Evolutionary conservation across 2,888 invertebrate genomes (phyloP), one percentile per base, ranked within the genome.

Genomic region (Drosophila villosipedis): DNA sequence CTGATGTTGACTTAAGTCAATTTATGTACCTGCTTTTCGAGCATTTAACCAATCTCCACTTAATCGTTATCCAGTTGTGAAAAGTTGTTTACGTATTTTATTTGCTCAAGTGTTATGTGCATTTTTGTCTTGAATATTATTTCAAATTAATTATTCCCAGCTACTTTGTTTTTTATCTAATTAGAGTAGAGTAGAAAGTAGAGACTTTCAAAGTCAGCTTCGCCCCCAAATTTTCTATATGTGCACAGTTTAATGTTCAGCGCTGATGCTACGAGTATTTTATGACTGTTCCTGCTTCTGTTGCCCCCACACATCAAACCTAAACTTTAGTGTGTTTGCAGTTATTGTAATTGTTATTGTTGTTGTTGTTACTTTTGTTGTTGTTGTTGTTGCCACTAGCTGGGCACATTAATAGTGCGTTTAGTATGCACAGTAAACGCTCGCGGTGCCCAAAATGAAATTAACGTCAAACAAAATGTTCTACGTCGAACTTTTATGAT

Each of bases 351-450:
- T 52, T 66, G 67, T 16, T 64, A 16, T n/a, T 66, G 54, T 30
- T 52, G 64, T 28, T 65, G 61, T 35, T 58, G 60, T 68, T 75
- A 53, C 62, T 52, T 5, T 30, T 30, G 30, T 30, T 58, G 59
- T 30, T 67, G 68, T 50, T 61, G 33, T 30, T 22, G 63, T 25
- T 68, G 69, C 55, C 55, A 49, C 53, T 67, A 33, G 62, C 67
- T 58, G 50, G 67, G 70, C 72, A 68, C 75, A 83, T 86, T 85
- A 86, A 83, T 75, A 68, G 87, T 67, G 68, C 78, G 84, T 75
- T 86, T 86, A 81, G 82, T 82, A 82, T 86, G 71, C 82, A 78
- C 59, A 68, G 82, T 78, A 86, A 83, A 81, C 72, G 82, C 86
- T 72, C 53, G 81, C 68, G 78, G 75, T 70, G 68, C 66, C 37